Evolutionary conservation across 2,113 vertebrate genomes (phyloP).

Genomic region (Carlito syrichta): DNA sequence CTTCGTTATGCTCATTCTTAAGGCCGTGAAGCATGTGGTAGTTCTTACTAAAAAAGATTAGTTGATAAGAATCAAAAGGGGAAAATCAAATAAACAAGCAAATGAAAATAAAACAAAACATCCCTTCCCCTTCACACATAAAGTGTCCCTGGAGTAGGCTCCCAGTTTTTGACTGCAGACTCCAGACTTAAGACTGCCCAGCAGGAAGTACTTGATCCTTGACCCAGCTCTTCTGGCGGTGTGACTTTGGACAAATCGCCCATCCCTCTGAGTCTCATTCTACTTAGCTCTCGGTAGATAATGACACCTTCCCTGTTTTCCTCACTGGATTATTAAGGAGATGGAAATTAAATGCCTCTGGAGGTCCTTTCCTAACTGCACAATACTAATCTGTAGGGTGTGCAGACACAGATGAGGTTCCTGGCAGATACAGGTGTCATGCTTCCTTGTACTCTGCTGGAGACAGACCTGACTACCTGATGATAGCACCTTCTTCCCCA

Average conservation of each 20-base stretch:
- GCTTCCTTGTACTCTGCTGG: neutral
- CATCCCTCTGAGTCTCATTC: neutral
- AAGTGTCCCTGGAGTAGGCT: accelerated
- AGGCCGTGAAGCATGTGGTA: neutral
- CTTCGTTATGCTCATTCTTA: neutral
- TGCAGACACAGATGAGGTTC: neutral
- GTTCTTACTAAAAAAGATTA: neutral
- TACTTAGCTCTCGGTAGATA: neutral
- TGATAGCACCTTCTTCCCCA: neutral
- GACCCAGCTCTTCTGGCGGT: neutral
- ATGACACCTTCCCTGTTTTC: neutral
- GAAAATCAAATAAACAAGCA: neutral
- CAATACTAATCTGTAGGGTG: neutral
- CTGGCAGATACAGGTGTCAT: neutral
- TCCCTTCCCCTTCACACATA: too few species aligned
- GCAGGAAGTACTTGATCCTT: neutral
- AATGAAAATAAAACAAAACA: neutral
- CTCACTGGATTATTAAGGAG: neutral
- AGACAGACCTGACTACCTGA: neutral
- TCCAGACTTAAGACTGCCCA: neutral
- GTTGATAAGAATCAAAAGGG: neutral
- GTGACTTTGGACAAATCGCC: neutral
- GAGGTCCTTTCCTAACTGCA: neutral
- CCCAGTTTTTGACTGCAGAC: neutral
- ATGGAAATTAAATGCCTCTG: neutral